Evolutionary conservation across 2,888 invertebrate genomes (phyloP), one percentile per base, ranked within the genome.

Genomic region (Anthoptus insignis): DNA sequence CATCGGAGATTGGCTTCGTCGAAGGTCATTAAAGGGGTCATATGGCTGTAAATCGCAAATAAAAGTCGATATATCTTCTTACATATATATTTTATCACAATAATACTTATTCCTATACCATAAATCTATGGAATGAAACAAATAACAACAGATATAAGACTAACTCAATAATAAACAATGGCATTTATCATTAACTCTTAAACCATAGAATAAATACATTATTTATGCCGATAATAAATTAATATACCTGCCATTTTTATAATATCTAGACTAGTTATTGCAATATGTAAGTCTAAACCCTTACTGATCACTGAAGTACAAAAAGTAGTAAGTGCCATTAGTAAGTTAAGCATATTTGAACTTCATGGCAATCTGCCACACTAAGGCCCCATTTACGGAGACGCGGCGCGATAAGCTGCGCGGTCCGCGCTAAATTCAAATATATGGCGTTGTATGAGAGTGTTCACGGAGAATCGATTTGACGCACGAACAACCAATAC

Each of bases 51-150:
- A n/a, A n/a, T n/a, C n/a, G n/a, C n/a, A 60, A 68, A 50, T 57
- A 59, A 61, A 66, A 14, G 22, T 49, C 42, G 0, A 11, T 13
- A 37, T 57, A 53, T 22, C 29, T 32, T 53, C 59, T 60, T 60
- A 60, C n/a, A n/a, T 19, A 65, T 70, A 80, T 79, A 76, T 81
- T 65, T 79, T 86, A 87, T 89, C 87, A 88, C 86, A 87, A 84
- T 77, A 76, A 76, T 79, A 77, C 86, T 86, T 87, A 87, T 82
- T 86, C 76, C 82, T 76, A 76, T 67, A 66, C 80, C 80, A 82
- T 84, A 83, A 83, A 85, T 71, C 74, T 86, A 88, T 88, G 89
- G 89, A 91, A 91, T 91, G 89, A 83, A 84, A 85, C 76, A 81
- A 81, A 76, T 19, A 42, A 57, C 27, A 57, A 75, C 74, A 74